Evolutionary conservation across 2,797 vertebrate genomes (phyloP), one percentile per base, ranked within the genome.

Genomic region (Dicrostonyx torquatus): DNA sequence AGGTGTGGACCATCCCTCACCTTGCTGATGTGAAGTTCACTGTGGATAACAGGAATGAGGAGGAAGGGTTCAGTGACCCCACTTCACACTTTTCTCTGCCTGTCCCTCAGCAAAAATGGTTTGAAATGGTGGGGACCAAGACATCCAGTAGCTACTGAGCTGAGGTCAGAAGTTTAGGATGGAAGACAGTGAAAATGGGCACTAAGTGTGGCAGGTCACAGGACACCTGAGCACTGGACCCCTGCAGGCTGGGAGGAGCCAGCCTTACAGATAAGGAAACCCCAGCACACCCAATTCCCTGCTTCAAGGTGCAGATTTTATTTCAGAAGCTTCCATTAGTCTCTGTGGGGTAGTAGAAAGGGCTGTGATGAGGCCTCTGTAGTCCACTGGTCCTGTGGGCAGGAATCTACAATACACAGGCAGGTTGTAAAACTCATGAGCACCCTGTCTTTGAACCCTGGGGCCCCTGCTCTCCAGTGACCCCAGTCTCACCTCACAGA

Each of bases 261-360:
- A 50, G 5, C 43, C 6, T 26, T 26, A 11, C n/a, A 86, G 29
- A 20, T 31, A 94, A 70, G 6, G 17, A 80, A 90, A 45, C 11
- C 29, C 34, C 5, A 29, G 68, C 79, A 12, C 5, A 1, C 5
- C 34, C 40, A 14, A 31, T n/a, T 48, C 50, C 53, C 40, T 8
- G 11, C 14, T 14, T 77, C 62, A 43, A 80, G n/a, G 82, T 34
- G 37, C 76, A 68, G 22, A 45, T 45, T 50, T 43, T 48, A n/a
- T 24, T 92, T 88, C 37, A 76, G 91, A 85, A 88, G 70, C n/a
- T 87, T 92, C 83, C 8, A 3, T 2, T 50, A 40, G 79, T n/a
- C 37, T 22, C n/a, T 43, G 7, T 4, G 26, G 58, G n/a, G 31
- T 48, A 58, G 3, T 2, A 13, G 26, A 83, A 72, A 13, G 43